Percentiles rank a stretch among this genome's conserved stretches.
phyloP scores from a whole-genome alignment of 2,113 vertebrate genomes.

The Callaeas wilsoni region DNA sequence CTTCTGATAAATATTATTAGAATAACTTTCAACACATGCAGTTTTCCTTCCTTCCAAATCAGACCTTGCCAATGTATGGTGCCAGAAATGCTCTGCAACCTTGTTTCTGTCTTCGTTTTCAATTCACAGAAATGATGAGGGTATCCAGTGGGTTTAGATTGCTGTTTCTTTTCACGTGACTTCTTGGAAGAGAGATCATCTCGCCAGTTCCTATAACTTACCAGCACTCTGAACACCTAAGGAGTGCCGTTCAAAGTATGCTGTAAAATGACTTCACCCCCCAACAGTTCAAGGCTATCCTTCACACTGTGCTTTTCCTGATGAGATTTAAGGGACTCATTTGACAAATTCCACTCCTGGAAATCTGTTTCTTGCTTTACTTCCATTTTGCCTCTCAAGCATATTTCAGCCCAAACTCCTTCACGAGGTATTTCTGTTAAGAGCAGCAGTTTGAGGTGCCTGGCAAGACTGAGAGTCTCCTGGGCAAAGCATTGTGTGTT shows the following conservation, averaged over 20 bases:
- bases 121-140: background rate
- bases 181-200: background rate
- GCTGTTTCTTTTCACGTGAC: background rate
- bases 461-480: background rate
- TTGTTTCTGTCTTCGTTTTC: background rate
- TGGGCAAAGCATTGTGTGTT: background rate
- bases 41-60: background rate
- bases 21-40: background rate
- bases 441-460: background rate
- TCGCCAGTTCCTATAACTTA: background rate
- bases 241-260: background rate
- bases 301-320: background rate
- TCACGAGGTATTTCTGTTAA: background rate
- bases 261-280: background rate
- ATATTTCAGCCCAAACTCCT: background rate
- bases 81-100: background rate
- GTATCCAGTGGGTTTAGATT: background rate
- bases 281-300: background rate
- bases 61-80: background rate
- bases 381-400: background rate
- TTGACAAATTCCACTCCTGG: background rate
- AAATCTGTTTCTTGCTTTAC: background rate
- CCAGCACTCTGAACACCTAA: background rate
- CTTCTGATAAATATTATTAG: slow-evolving; percentile 48
- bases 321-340: background rate